Conservation (phyloP, 2,113 vertebrate genomes). For the Chunga burmeisteri region DNA sequence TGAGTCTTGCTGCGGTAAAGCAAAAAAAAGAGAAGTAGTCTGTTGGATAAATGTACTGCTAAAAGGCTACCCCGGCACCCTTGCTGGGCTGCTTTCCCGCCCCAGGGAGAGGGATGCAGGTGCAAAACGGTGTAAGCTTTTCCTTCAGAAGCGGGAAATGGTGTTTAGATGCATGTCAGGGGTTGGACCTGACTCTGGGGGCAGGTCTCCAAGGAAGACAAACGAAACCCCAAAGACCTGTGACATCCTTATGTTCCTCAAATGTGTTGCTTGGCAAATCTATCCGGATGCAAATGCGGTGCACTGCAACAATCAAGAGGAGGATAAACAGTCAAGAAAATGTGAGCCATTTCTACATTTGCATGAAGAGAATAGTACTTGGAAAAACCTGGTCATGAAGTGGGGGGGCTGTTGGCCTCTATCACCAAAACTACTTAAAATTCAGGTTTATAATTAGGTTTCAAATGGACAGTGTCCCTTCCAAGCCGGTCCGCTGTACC, state of each 20-base stretch:
- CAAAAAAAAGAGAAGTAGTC: not conserved
- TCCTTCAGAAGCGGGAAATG: not conserved
- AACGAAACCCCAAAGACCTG: not conserved
- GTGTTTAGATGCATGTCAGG: not conserved
- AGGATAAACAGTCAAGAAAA: not conserved
- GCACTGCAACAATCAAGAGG: not conserved
- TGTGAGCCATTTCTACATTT: accelerated
- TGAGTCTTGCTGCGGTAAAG: not conserved
- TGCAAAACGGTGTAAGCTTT: not conserved
- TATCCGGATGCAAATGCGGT: accelerated
- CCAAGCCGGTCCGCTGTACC: not conserved
- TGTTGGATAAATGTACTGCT: not conserved
- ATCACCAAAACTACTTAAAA: not conserved
- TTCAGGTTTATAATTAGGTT: not conserved
- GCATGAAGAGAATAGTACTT: not conserved
- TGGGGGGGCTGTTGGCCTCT: not conserved
- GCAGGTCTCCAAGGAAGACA: not conserved
- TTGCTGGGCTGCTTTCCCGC: not conserved
- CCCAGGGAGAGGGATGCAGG: not conserved
- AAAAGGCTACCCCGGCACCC: not conserved
- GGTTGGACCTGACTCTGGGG: not conserved
- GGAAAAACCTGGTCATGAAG: not conserved
- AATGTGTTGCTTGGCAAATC: not conserved
- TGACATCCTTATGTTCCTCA: not conserved
- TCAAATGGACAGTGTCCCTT: not conserved